Conservation (phyloP, 1,140 invertebrate species). For the Pseudoatta argentina region DNA sequence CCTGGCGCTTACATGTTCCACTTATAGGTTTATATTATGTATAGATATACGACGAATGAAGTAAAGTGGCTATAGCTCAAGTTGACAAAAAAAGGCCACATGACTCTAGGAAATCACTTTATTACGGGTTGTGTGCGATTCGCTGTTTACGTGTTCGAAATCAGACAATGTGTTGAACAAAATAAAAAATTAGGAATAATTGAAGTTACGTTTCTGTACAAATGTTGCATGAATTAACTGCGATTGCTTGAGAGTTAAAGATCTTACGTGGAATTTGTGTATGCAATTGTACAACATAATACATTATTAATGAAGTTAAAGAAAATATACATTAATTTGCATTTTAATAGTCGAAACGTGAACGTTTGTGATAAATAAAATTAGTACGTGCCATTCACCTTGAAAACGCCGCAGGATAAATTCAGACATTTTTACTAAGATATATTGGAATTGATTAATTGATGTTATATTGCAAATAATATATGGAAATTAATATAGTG, state of each 20-base stretch:
- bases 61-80: slow-evolving; percentile 44
- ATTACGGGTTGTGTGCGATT: slow-evolving; percentile 46
- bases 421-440: background rate
- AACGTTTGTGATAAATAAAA: background rate
- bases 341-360: background rate
- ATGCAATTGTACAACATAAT: background rate
- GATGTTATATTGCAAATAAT: background rate
- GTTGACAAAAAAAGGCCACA: slow-evolving; percentile 26
- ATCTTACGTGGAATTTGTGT: background rate
- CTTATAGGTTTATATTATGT: slow-evolving; percentile 54
- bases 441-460: background rate
- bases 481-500: background rate
- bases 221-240: slow-evolving; percentile 7
- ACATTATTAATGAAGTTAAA: background rate
- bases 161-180: background rate
- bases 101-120: slow-evolving; percentile 38
- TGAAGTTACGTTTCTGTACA: background rate
- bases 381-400: background rate
- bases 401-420: background rate
- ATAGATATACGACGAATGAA: slow-evolving; percentile 36
- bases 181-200: background rate
- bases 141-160: background rate
- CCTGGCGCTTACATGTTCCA: slow-evolving; percentile 65
- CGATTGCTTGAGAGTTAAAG: background rate
- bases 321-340: background rate